phyloP scores from a whole-genome alignment of 2,797 vertebrate genomes.

The Silurus aristotelis region DNA sequence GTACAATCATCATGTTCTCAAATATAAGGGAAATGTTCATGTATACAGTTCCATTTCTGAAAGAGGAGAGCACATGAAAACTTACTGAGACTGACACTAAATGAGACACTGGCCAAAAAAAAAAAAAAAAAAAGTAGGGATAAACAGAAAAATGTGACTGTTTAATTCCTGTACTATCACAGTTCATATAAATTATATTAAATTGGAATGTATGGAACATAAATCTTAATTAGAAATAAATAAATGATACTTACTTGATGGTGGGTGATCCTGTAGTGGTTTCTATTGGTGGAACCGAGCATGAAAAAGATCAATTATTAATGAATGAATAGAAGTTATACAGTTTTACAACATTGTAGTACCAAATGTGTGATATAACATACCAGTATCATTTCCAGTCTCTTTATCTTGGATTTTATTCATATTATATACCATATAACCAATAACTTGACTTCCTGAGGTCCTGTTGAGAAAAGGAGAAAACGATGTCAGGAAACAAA shows the following conservation, averaged over 20 bases:
- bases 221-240: background rate
- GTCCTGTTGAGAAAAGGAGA: background rate
- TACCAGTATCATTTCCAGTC: background rate
- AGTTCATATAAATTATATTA: too few species aligned
- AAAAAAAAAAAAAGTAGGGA: too few species aligned
- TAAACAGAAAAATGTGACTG: background rate
- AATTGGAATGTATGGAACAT: background rate
- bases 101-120: too few species aligned
- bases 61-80: background rate
- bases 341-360: background rate
- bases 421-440: background rate
- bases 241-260: background rate
- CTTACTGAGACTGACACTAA: background rate
- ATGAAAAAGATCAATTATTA: background rate
- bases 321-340: background rate
- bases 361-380: background rate
- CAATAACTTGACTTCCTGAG: background rate
- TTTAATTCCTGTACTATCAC: too few species aligned
- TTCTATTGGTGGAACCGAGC: background rate
- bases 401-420: background rate
- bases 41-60: background rate
- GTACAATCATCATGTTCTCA: background rate
- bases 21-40: background rate
- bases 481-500: background rate
- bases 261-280: background rate